Evolutionary conservation across 1,140 invertebrate genomes (phyloP), one percentile per base, ranked within the genome.

Genomic region (Chrysopa pallens): DNA sequence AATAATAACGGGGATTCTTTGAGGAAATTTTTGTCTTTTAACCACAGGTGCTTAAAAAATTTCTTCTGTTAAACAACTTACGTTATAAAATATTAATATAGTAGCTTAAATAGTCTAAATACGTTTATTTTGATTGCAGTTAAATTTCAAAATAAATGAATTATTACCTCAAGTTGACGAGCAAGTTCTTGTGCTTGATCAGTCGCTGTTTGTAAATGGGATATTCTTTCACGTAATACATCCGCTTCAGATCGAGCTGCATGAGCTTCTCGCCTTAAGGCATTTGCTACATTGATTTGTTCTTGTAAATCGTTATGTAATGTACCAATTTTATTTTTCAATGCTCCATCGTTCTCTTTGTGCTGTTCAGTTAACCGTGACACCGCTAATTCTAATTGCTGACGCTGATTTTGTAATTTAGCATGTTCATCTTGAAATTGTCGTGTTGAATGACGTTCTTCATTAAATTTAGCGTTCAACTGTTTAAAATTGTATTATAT

Each of bases 151-250:
- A n/a, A n/a, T n/a, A n/a, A n/a, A n/a, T n/a, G n/a, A n/a, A n/a
- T n/a, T n/a, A n/a, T n/a, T n/a, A 74, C 72, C 61, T 76, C 72
- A 31, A 74, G 61, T 56, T 75, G 70, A 44, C 68, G 64, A 42
- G 62, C 60, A 29, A 70, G 56, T 12, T 76, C 70, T 43, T 64
- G 51, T 63, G 64, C 60, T 62, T 65, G 42, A 60, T 63, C 44
- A 3, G 48, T 27, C 38, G 49, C 52, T 9, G 42, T 46, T 33
- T 48, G 39, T 8, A 39, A 29, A 23, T 11, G 23, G 29, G 41
- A 17, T 7, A 39, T 17, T 67, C 63, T 42, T 65, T 63, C 13
- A 66, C 61, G 7, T 54, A 53, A 11, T 6, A 50, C 55, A 23
- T 56, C 64, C 27, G 52, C 62, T 15, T 63, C 69, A 17, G 62